Evolutionary conservation across 2,113 vertebrate species (phyloP).

Genomic region (Sorex fumeus): DNA sequence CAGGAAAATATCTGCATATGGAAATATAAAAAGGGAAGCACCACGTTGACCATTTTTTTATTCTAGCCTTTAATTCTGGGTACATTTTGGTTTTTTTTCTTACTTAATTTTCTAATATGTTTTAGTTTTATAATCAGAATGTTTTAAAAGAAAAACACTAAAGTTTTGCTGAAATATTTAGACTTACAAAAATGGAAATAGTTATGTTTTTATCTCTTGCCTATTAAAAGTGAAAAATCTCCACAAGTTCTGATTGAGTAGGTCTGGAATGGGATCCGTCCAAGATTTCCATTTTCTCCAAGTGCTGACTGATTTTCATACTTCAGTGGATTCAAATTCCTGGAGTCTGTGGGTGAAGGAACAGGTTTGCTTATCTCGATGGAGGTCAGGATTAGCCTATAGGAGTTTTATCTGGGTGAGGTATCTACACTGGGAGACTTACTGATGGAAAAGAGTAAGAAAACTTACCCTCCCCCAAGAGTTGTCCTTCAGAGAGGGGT

Average conservation of each 20-base stretch:
- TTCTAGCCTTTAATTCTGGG: too few relatives aligned
- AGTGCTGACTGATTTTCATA: not conserved
- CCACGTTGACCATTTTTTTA: not conserved
- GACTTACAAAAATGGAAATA: not conserved
- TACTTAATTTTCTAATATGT: not conserved
- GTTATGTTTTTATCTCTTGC: slow-evolving; percentile 6
- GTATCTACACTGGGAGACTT: not conserved
- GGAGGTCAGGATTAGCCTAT: not conserved
- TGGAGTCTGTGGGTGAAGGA: not conserved
- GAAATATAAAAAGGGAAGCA: slow-evolving; percentile 3
- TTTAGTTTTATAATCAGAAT: not conserved
- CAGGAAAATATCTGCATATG: not conserved
- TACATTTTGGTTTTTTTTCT: not conserved
- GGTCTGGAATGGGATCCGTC: not conserved
- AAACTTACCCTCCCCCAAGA: not conserved
- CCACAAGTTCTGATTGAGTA: not conserved
- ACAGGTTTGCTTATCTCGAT: not conserved
- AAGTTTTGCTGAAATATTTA: not conserved
- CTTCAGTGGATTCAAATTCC: not conserved
- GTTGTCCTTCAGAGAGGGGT: not conserved
- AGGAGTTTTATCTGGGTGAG: not conserved
- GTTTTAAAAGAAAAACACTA: not conserved
- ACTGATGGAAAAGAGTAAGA: not conserved
- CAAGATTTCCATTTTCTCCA: not conserved
- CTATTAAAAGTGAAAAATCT: not conserved